Evolutionary conservation across 2,113 vertebrate genomes (phyloP).

Genomic region (Polypterus bichir): DNA sequence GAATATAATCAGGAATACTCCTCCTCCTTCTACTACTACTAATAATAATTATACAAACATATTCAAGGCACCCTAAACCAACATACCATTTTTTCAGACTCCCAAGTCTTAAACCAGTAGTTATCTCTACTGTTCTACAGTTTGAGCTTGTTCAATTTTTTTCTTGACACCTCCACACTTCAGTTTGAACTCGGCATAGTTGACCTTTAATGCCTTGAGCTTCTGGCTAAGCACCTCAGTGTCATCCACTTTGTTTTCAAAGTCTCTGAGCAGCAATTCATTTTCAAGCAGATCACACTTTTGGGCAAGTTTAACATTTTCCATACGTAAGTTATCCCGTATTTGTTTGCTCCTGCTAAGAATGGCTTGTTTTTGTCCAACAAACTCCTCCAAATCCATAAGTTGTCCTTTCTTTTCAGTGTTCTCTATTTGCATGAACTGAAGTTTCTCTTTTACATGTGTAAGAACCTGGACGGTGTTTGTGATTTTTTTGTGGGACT

Average conservation of each 20-base stretch:
- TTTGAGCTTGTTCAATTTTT: conserved; percentile 33
- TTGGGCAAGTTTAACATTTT: conserved; percentile 46
- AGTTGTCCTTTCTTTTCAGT: conserved; percentile 34
- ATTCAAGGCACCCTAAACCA: neutral
- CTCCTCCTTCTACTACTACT: too few species aligned
- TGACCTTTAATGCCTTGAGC: conserved; percentile 42
- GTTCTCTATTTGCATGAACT: conserved; percentile 48
- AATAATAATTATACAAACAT: neutral
- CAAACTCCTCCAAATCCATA: conserved; percentile 24
- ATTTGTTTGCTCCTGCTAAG: conserved; percentile 48
- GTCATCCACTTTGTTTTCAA: conserved; percentile 48
- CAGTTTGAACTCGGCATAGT: conserved; percentile 28
- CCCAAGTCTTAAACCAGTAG: neutral
- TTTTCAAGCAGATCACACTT: conserved; percentile 56
- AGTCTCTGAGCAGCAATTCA: conserved; percentile 48
- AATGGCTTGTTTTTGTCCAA: conserved; percentile 39
- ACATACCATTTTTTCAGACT: neutral
- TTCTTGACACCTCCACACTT: conserved; percentile 32
- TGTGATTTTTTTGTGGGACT: conserved; percentile 45
- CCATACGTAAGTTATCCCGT: conserved; percentile 34
- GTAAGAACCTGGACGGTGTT: conserved; percentile 44
- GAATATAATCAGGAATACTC: too few species aligned
- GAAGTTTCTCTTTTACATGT: conserved; percentile 64
- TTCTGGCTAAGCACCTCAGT: conserved; percentile 25
- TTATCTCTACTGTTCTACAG: neutral